These are phyloP conservation scores for Nymphalis io DNA, from an alignment of 1,140 invertebrate genomes.

Conservation along the genomic window DNA sequence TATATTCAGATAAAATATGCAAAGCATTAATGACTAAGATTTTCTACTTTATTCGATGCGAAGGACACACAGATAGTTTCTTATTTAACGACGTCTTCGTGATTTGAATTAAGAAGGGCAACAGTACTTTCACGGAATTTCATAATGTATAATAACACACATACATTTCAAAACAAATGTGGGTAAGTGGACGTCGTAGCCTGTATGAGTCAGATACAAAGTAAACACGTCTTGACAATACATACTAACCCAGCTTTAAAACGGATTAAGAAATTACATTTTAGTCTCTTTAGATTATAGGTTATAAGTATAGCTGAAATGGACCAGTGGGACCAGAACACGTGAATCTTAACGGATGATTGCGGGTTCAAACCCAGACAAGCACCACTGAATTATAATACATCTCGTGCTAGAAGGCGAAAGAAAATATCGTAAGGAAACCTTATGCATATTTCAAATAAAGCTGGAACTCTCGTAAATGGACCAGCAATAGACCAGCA, in stretches of 20 bases:
- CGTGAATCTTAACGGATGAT: no score
- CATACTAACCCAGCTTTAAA: constrained; percentile 15
- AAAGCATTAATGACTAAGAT: not conserved
- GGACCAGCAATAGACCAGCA: no score
- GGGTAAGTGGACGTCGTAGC: constrained; percentile 24
- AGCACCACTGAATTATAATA: no score
- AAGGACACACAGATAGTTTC: constrained; percentile 33
- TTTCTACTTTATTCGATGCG: constrained; percentile 7
- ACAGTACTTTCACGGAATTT: constrained; percentile 34
- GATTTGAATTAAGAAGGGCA: constrained; percentile 31
- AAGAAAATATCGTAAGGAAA: no score
- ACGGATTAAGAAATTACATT: not conserved
- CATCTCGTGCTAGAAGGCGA: no score
- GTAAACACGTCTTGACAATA: constrained; percentile 23
- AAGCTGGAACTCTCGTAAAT: no score
- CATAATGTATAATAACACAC: constrained; percentile 30
- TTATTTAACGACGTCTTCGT: constrained; percentile 34
- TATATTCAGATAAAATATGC: constrained; percentile 17
- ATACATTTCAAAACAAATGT: constrained; percentile 29
- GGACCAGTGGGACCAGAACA: no score
- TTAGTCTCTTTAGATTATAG: not conserved
- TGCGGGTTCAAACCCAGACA: no score
- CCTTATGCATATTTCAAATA: no score
- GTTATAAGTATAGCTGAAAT: no score
- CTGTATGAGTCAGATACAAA: constrained; percentile 30